These are phyloP conservation scores for Esox lucius DNA, from an alignment of 2,797 vertebrate genomes.

Conservation along the genomic window DNA sequence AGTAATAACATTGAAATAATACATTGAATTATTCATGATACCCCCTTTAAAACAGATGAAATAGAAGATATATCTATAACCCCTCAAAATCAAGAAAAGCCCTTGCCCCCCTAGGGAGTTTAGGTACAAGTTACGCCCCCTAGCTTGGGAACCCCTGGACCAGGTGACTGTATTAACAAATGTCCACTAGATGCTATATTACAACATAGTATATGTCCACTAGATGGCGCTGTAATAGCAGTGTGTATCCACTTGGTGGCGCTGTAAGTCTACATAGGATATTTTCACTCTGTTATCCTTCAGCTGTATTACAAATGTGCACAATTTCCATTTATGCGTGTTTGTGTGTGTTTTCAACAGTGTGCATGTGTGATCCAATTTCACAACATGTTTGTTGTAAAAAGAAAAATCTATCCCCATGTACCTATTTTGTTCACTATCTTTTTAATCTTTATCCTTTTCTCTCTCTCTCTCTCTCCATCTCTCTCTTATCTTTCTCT, in stretches of 20 bases:
- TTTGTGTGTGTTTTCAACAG: constrained; percentile 39
- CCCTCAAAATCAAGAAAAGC: no score
- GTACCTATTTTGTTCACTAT: constrained; percentile 13
- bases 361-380: constrained; percentile 11
- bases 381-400: no score
- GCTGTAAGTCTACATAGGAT: constrained; percentile 13
- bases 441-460: neutral
- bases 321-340: neutral
- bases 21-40: no score
- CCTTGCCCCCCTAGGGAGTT: no score
- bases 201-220: no score
- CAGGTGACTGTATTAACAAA: no score
- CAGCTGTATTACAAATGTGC: neutral
- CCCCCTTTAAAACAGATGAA: no score
- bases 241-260: constrained; percentile 38
- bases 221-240: neutral
- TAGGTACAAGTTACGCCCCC: no score
- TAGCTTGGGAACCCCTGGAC: no score
- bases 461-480: neutral
- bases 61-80: no score
- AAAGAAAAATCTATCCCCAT: neutral
- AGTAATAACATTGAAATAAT: no score
- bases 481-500: neutral
- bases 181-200: no score
- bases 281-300: neutral